Conservation (phyloP, 2,113 vertebrate genomes). For the Psilopsiagon aymara region DNA sequence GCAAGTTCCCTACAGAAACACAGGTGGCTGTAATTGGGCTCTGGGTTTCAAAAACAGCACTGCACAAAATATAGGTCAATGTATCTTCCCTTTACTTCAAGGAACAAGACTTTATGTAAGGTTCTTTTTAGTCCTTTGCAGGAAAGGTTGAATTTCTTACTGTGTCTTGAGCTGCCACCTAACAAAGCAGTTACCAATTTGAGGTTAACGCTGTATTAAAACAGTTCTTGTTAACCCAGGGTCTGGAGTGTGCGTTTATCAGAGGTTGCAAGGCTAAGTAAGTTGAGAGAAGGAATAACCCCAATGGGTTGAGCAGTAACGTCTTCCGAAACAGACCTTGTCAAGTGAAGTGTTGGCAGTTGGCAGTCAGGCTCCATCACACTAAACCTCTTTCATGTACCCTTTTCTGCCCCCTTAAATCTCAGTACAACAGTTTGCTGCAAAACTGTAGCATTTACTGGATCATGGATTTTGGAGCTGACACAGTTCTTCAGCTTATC, state of each 20-base stretch:
- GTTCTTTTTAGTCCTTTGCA: background rate
- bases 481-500: rapidly evolving
- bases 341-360: too few species aligned
- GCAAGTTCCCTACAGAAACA: rapidly evolving
- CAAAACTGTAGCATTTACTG: background rate
- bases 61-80: rapidly evolving
- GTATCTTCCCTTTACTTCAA: rapidly evolving
- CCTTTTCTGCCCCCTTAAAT: background rate
- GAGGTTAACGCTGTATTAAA: rapidly evolving
- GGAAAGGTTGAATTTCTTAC: background rate
- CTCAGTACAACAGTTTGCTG: background rate
- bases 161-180: background rate
- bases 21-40: rapidly evolving
- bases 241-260: background rate
- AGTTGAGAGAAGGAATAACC: background rate
- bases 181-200: too few species aligned
- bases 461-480: background rate
- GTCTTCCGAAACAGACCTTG: background rate
- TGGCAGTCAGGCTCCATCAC: background rate
- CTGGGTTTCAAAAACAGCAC: rapidly evolving
- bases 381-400: rapidly evolving
- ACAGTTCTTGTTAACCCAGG: background rate
- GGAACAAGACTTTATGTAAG: rapidly evolving
- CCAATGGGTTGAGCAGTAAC: background rate
- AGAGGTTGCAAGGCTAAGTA: background rate